Conservation (phyloP, 2,888 invertebrate genomes). For the Apamea crenata region DNA sequence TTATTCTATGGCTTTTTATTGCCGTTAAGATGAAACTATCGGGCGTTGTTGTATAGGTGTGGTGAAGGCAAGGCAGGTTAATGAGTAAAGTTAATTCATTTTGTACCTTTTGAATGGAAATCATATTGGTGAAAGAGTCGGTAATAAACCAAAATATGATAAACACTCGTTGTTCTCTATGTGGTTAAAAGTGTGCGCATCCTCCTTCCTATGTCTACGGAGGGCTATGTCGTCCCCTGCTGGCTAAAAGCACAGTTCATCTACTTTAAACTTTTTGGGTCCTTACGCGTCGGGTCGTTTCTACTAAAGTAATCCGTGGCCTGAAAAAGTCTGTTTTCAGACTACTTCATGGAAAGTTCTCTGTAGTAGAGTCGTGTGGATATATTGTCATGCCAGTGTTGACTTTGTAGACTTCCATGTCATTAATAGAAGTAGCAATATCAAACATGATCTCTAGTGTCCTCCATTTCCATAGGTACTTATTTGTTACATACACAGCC, state of each 20-base stretch:
- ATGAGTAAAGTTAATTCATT: not conserved
- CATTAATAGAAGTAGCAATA: not conserved
- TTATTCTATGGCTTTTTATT: conserved; percentile 29
- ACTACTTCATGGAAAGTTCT: too few relatives aligned
- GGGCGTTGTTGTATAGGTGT: not conserved
- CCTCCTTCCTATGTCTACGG: not conserved
- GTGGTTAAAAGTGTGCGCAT: not conserved
- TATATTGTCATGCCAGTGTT: not conserved
- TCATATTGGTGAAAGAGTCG: not conserved
- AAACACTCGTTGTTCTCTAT: too few relatives aligned
- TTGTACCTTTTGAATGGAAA: not conserved
- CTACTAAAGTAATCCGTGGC: not conserved
- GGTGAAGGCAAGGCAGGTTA: not conserved
- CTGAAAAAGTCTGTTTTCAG: not conserved
- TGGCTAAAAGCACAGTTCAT: not conserved
- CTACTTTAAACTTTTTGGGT: not conserved
- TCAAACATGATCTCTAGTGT: not conserved
- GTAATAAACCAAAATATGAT: not conserved
- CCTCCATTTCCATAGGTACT: not conserved
- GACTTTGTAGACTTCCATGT: not conserved
- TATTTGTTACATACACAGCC: not conserved
- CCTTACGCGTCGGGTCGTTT: too few relatives aligned
- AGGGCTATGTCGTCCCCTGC: not conserved
- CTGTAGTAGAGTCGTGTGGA: too few relatives aligned
- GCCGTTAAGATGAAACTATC: conserved; percentile 1